phyloP scores from a whole-genome alignment of 2,113 vertebrate species.

The Misgurnus mizolepis region DNA sequence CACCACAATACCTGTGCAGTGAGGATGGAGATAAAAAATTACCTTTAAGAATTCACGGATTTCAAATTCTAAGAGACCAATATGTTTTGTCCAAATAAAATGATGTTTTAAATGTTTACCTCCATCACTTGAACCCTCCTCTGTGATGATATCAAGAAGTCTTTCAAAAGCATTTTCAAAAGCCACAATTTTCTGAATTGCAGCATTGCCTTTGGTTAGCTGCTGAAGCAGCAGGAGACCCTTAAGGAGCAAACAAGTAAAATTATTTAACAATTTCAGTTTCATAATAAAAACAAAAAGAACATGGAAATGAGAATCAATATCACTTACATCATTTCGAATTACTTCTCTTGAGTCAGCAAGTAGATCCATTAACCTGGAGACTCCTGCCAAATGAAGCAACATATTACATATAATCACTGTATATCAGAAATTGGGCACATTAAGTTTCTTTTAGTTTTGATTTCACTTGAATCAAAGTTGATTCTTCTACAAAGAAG shows the following conservation, averaged over 20 bases:
- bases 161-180: conserved; percentile 98
- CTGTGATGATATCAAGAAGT: conserved; percentile 93
- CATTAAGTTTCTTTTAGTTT: too few species aligned
- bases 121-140: conserved; percentile 96
- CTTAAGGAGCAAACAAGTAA: conserved; percentile 64
- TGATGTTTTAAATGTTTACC: conserved; percentile 69
- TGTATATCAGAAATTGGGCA: background rate
- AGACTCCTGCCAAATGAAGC: conserved; percentile 81
- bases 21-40: background rate
- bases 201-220: conserved; percentile 93
- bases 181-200: conserved; percentile 98
- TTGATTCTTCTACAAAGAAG: too few species aligned
- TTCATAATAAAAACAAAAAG: too few species aligned
- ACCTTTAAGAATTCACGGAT: background rate
- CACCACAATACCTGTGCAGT: conserved; percentile 88
- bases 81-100: background rate
- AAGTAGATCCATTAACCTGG: conserved; percentile 93
- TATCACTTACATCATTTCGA: conserved; percentile 90
- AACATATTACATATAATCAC: background rate
- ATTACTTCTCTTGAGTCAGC: conserved; percentile 98
- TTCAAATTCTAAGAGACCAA: background rate
- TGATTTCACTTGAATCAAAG: too few species aligned
- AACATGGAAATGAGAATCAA: background rate
- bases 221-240: conserved; percentile 93
- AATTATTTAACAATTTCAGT: background rate